Percentiles rank a stretch among this genome's conserved stretches.
Evolutionary conservation across 2,113 vertebrate genomes (phyloP).

Genomic region (Ptyas mucosa): DNA sequence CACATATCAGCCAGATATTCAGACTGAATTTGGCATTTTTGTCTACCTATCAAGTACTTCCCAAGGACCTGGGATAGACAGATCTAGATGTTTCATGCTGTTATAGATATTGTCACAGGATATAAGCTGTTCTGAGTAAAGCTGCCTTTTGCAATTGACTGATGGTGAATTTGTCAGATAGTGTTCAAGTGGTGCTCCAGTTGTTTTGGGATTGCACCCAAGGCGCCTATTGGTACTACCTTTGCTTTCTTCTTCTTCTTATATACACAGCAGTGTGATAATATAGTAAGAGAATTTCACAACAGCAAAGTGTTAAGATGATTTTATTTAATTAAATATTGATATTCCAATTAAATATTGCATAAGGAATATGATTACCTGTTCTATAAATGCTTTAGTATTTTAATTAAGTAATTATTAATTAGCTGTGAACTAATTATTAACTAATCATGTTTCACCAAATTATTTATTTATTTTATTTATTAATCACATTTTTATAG

Average conservation of each 20-base stretch:
- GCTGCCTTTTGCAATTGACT: not conserved
- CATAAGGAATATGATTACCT: not conserved
- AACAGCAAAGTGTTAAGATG: not conserved
- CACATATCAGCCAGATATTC: not conserved
- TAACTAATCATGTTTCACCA: not conserved
- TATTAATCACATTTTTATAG: not conserved
- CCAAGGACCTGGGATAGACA: not conserved
- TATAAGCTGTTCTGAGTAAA: not conserved
- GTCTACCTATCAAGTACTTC: not conserved
- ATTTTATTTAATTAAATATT: not conserved
- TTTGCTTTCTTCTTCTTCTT: not conserved
- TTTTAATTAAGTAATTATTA: slow-evolving; percentile 7
- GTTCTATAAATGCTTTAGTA: not conserved
- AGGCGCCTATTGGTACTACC: not conserved
- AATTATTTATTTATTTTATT: not conserved
- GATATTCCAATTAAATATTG: not conserved
- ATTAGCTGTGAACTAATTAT: not conserved
- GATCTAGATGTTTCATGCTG: not conserved
- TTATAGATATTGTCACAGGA: not conserved
- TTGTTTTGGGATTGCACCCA: not conserved
- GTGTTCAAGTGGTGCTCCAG: not conserved
- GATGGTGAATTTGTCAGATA: not conserved
- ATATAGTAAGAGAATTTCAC: not conserved
- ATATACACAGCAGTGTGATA: not conserved
- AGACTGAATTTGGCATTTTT: not conserved